Base-by-base conservation (phyloP, 2,888 invertebrate genomes). In the Cyclophora punctaria region DNA sequence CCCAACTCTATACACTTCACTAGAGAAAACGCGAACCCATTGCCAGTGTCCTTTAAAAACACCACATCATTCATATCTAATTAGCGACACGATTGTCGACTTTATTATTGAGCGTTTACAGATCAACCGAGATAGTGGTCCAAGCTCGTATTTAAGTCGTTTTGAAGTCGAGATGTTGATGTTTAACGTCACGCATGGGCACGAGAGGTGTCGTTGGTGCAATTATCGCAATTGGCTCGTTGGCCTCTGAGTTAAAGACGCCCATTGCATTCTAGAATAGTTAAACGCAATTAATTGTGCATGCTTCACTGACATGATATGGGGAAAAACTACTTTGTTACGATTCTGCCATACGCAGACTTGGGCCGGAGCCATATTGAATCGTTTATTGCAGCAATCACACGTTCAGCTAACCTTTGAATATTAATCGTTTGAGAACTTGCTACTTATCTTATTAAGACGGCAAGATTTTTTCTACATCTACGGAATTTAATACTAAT, bases 161-260 rank as follows among this genome's bases (percentile, higher is more conserved):
- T 73, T 75, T 47, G 44, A 51, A 57, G 73, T 69, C 57, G 64
- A 59, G 61, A 64, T 63, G 62, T 62, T 55, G 60, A 56, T 66
- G 65, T 76, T 80, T 79, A 80, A 75, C 78, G 81, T 83, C 83
- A 82, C 83, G 81, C 80, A 81, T 79, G 79, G 71, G 70, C 77
- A 79, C 68, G 73, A 83, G 83, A 85, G 84, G 86, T 86, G 86
- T 84, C 83, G 80, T 78, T 79, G 75, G 69, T 67, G 79, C 83
- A 87, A 88, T 88, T 87, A 87, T 80, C 73, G 81, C 86, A 87
- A 88, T 87, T 88, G 87, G 87, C 84, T 80, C 80, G 80, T 77
- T 80, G 80, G 81, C 75, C 80, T 80, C 76, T 71, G 69, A 75
- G 74, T 71, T 72, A 77, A 77, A 79, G 81, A 84, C 86, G 85